Base-by-base conservation (phyloP, 2,888 invertebrate species). In the Saturnia japonica region DNA sequence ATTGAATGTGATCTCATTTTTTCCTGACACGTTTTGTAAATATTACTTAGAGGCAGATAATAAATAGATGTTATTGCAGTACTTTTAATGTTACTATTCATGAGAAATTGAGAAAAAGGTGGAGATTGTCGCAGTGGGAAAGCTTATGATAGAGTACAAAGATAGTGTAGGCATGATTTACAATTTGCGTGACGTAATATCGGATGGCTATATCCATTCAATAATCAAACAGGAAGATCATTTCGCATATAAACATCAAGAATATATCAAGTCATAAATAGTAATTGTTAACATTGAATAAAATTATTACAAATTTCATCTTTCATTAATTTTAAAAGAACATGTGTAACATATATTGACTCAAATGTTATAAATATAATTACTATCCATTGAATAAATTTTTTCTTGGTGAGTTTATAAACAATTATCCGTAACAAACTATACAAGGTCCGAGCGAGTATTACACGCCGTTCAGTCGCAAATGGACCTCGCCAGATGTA, bases 361-460 rank as follows among this genome's bases (percentile, higher is more conserved):
- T 60, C 28, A 28, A 4, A 28, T 60, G 57, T 60, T 25, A 28
- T 28, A 60, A 60, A 60, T 60, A 60, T 40, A 64, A 40, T 19
- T 19, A 64, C 12, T 9, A 64, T 19, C 40, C 19, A n/a, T 40
- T 19, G 9, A 64, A 60, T 71, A 68, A 51, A 51, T 51, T 64
- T 47, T 34, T 68, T 71, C 71, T 73, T 64, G 43, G 70, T 51
- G 67, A n/a, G 28, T 42, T 64, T 62, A 62, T 43, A 64, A 62
- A 57, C 25, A 57, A 57, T 25, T 62, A 68, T 64, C 62, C 68
- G 68, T 70, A 69, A 72, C 72, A 73, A 68, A 51, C 42, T 67
- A 70, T 74, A 74, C 77, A 78, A 78, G 76, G 78, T 75, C 70
- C 70, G 71, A 76, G 40, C 22, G 40, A 64, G n/a, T 64, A 64